phyloP scores from a whole-genome alignment of 2,797 vertebrate genomes.

The Darevskia mixta region DNA sequence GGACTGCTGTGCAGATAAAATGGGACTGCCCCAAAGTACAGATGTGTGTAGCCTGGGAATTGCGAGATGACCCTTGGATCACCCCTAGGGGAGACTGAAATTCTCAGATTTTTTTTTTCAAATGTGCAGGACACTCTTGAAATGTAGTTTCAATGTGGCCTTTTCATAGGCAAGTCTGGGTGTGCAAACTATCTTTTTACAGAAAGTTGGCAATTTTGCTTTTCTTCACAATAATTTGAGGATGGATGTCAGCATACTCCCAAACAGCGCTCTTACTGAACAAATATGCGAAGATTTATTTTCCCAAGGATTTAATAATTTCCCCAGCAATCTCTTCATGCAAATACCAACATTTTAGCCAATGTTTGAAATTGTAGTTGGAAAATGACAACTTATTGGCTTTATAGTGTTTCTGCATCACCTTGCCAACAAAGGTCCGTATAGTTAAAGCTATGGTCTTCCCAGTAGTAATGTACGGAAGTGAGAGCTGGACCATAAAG shows the following conservation, averaged over 20 bases:
- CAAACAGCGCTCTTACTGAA: slow-evolving; percentile 5
- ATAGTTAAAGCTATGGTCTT: no score
- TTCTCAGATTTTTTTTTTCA: background rate
- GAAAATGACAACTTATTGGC: no score
- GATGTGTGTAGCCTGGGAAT: no score
- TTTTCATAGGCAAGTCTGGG: background rate
- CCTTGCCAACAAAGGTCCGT: no score
- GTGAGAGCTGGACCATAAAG: no score
- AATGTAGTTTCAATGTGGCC: background rate
- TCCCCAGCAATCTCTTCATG: background rate
- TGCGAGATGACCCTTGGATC: background rate
- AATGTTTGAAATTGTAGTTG: background rate
- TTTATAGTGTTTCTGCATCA: no score
- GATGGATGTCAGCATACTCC: background rate
- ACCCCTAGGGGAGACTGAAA: no score
- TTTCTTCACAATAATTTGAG: background rate
- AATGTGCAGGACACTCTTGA: background rate
- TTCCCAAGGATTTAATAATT: background rate
- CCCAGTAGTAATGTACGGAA: no score
- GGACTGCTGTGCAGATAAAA: background rate
- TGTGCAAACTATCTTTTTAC: background rate
- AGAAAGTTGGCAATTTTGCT: background rate
- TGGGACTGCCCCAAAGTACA: background rate
- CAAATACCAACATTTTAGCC: background rate
- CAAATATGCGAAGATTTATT: slow-evolving; percentile 7